Evolutionary conservation across 1,140 invertebrate genomes (phyloP).

Genomic region (Drosophila willistoni): DNA sequence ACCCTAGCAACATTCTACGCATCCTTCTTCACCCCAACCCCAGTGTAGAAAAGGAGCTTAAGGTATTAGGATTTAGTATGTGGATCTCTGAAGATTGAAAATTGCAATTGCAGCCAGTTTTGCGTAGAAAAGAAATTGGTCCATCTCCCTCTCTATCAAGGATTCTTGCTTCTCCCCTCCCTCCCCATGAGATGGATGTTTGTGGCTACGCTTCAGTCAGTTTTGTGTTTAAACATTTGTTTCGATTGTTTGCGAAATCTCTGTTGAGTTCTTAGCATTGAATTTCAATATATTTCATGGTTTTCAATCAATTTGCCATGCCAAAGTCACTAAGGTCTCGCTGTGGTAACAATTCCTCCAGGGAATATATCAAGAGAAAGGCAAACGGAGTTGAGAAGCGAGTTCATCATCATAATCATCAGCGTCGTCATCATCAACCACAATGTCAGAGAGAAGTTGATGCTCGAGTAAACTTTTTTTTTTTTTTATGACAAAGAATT

Average conservation of each 20-base stretch:
- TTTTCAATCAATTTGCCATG: slow-evolving; percentile 77
- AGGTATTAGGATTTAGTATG: slow-evolving; percentile 46
- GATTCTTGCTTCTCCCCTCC: background rate
- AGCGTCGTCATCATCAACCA: slow-evolving; percentile 37
- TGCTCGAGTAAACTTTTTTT: slow-evolving; percentile 41
- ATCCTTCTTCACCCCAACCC: background rate
- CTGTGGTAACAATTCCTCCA: slow-evolving; percentile 41
- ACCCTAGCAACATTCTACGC: slow-evolving; percentile 48
- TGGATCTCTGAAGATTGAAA: slow-evolving; percentile 22
- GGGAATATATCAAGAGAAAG: slow-evolving; percentile 68
- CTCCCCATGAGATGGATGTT: slow-evolving; percentile 25
- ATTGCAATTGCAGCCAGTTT: slow-evolving; percentile 26
- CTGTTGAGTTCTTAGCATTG: slow-evolving; percentile 53
- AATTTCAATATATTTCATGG: slow-evolving; percentile 80
- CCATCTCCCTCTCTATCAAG: too few species aligned
- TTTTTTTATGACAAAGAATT: slow-evolving; percentile 59
- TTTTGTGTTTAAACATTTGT: slow-evolving; percentile 48
- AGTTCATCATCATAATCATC: slow-evolving; percentile 50
- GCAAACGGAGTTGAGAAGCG: slow-evolving; percentile 54
- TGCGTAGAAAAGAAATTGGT: background rate
- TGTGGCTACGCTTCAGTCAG: slow-evolving; percentile 21
- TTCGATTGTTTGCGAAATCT: slow-evolving; percentile 40
- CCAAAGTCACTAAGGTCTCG: slow-evolving; percentile 44
- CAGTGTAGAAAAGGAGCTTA: slow-evolving; percentile 24
- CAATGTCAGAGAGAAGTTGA: slow-evolving; percentile 13